Evolutionary conservation across 1,140 invertebrate species (phyloP).

Genomic region (Danaus melanippus): DNA sequence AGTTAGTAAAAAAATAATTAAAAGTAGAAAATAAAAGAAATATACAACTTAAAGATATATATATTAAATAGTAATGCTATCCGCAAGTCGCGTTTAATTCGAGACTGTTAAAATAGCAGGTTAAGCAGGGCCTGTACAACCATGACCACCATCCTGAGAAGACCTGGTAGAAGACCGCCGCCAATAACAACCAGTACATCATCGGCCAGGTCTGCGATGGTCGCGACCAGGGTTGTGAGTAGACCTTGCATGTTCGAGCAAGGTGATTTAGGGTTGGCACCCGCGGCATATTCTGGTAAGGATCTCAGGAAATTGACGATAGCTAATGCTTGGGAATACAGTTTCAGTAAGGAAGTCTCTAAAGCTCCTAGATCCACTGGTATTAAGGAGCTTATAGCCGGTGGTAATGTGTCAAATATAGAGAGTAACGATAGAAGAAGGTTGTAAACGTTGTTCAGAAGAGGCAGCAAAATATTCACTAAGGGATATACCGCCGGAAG

Average conservation of each 20-base stretch:
- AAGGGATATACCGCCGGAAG: conserved; percentile 58
- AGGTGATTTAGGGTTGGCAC: conserved; percentile 49
- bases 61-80: too few species aligned
- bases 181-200: conserved; percentile 49
- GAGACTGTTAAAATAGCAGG: conserved; percentile 33
- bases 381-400: conserved; percentile 46
- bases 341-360: conserved; percentile 54
- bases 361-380: conserved; percentile 56
- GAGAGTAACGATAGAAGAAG: conserved; percentile 56
- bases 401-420: conserved; percentile 57
- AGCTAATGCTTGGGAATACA: conserved; percentile 61
- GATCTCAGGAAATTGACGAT: conserved; percentile 59
- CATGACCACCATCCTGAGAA: conserved; percentile 48
- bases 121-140: conserved; percentile 44
- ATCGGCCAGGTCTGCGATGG: conserved; percentile 49
- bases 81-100: too few species aligned
- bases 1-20: too few species aligned
- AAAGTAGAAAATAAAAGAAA: too few species aligned
- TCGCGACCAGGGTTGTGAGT: conserved; percentile 36
- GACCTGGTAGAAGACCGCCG: conserved; percentile 48
- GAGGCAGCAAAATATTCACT: conserved; percentile 58
- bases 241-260: conserved; percentile 43
- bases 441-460: conserved; percentile 63
- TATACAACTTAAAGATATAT: too few species aligned
- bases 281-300: conserved; percentile 52